phyloP scores from a whole-genome alignment of 2,888 invertebrate genomes.

The Dryadula phaetusa region DNA sequence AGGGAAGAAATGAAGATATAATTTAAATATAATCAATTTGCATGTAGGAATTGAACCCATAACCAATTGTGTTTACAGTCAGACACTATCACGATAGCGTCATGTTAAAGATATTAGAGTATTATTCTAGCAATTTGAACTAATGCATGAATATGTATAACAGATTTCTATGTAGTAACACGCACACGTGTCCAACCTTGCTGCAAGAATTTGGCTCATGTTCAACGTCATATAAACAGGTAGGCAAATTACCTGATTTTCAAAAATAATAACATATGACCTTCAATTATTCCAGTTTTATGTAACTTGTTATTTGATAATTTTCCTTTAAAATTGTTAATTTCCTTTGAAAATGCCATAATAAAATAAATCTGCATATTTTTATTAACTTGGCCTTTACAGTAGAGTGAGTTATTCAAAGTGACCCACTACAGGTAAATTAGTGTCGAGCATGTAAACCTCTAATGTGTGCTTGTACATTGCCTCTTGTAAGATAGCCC shows the following conservation, averaged over 20 bases:
- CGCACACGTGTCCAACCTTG: constrained; percentile 26
- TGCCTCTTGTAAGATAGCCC: too few relatives aligned
- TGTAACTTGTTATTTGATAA: not conserved
- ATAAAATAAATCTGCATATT: not conserved
- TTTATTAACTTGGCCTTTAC: too few relatives aligned
- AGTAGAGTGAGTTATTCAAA: too few relatives aligned
- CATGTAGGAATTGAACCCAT: too few relatives aligned
- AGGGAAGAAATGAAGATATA: too few relatives aligned
- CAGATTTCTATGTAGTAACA: not conserved
- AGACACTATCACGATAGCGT: too few relatives aligned
- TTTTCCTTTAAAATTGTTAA: not conserved
- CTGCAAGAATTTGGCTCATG: constrained; percentile 26
- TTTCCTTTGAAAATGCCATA: not conserved
- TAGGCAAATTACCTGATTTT: not conserved
- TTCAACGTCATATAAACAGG: constrained; percentile 21
- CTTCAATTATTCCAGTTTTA: not conserved
- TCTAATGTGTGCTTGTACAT: too few relatives aligned
- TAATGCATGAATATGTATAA: not conserved
- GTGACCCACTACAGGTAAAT: too few relatives aligned
- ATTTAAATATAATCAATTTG: too few relatives aligned
- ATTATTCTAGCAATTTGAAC: not conserved
- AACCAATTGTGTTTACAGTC: too few relatives aligned
- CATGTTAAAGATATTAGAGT: not conserved
- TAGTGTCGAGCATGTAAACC: too few relatives aligned
- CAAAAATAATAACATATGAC: not conserved